Evolutionary conservation across 2,113 vertebrate species (phyloP), one percentile per base, ranked within the genome.

Genomic region (Cygnus buccinator): DNA sequence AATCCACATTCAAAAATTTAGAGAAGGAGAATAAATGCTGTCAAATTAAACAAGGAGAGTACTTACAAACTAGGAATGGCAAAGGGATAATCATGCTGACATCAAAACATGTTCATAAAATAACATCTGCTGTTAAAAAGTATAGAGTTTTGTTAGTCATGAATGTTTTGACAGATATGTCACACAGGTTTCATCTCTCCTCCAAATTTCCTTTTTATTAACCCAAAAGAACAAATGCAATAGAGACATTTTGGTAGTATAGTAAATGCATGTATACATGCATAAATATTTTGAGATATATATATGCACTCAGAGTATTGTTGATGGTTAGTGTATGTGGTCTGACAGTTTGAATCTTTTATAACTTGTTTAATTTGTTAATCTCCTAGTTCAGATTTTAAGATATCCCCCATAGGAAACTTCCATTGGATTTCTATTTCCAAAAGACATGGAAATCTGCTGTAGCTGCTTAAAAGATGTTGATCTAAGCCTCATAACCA

Each of bases 121-220:
- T 90, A 96, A 50, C 67, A 88, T 77, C 85, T 70, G 10, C 61
- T 74, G 33, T 77, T 93, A 84, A 88, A 89, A 89, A 67, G 15
- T 89, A 25, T 80, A 94, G 50, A 94, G 26, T 90, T 91, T 96
- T 96, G 79, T 93, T 97, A 95, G 72, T 43, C 83, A 95, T 88
- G 31, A 96, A 93, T 94, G 90, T 96, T 97, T 94, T 96, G 93
- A 96, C 95, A 96, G 87, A 33, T 88, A 62, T 86, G 72, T 88
- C 90, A 96, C 59, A 75, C 4, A 3, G 43, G 79, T 93, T 97
- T 95, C 88, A 94, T 68, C 90, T 95, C 43, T 81, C 17, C 35
- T 76, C 39, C n/a, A 80, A 86, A 93, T 95, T 95, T 94, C 41
- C 71, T 54, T 95, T 95, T 79, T 72, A 84, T 93, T 89, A 95